phyloP scores from a whole-genome alignment of 1,140 invertebrate genomes.

The Trachymyrmex septentrionalis region DNA sequence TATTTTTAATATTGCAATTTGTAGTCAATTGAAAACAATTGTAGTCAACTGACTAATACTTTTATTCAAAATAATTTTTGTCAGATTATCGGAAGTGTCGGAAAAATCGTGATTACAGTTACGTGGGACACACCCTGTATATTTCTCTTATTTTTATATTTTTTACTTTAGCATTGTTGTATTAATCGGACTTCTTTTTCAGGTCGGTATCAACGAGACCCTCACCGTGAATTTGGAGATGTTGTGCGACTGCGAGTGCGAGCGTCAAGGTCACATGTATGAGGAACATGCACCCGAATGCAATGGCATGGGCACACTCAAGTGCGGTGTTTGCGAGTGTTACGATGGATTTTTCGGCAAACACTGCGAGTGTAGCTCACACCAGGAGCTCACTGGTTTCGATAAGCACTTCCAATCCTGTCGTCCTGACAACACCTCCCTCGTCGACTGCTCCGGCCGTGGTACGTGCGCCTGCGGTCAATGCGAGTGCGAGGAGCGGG shows the following conservation, averaged over 20 bases:
- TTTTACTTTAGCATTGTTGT: background rate
- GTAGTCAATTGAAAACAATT: no score
- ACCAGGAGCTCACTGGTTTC: constrained; percentile 84
- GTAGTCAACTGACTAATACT: no score
- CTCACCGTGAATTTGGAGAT: constrained; percentile 95
- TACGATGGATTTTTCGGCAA: constrained; percentile 92
- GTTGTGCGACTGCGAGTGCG: constrained; percentile 96
- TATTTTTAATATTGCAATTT: no score
- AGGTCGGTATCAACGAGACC: constrained; percentile 95
- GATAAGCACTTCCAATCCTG: constrained; percentile 89
- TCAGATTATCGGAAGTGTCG: no score
- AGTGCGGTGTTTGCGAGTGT: constrained; percentile 97
- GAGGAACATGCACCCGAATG: constrained; percentile 88
- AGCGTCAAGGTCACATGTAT: constrained; percentile 88
- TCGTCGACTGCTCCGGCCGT: constrained; percentile 91
- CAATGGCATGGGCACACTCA: constrained; percentile 89
- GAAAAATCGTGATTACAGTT: no score
- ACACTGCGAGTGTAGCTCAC: constrained; percentile 94
- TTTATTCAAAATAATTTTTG: no score
- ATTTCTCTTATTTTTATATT: constrained; percentile 5
- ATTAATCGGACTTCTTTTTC: background rate
- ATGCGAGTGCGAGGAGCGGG: constrained; percentile 89
- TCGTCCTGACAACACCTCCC: constrained; percentile 90
- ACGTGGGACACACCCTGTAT: no score
- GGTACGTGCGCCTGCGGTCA: constrained; percentile 94